Base-by-base conservation (phyloP, 1,140 invertebrate genomes). In the Meloidogyne chitwoodi region DNA sequence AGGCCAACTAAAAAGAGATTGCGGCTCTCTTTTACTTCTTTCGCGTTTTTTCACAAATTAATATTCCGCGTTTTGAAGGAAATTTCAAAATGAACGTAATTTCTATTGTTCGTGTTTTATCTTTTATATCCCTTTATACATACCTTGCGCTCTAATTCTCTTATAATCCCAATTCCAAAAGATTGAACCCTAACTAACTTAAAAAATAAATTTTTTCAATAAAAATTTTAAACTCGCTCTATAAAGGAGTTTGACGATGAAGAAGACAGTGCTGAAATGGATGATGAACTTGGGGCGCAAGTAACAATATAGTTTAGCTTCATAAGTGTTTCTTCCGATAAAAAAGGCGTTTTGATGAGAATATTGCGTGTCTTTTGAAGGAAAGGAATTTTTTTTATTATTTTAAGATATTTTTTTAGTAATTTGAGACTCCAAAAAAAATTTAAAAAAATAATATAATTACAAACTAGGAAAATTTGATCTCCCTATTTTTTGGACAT, bases 261-360 rank as follows among this genome's bases (percentile, higher is more conserved):
- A 12, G 24, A 61, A 14, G 71, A 73, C 56, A 63, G 56, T 63
- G 71, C 56, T 4, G 71, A 73, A 61, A 73, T 73, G 34, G 71
- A 73, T 34, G 71, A 73, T 64, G 71, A 73, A 63, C 56, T 73
- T 31, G 71, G 71, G 10, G 71, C 71, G n/a, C 71, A 73, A 73
- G 71, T 73, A 4, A 73, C 71, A 19, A 73, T 73, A 63, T 73
- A 31, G 22, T 19, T 6, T 44, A n/a, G 10, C 16, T 56, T 41
- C 14, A 16, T 19, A 0, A 6, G 29, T 48, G 8, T 48, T 12
- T 24, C 67, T 16, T 11, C n/a, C 24, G 24, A 68, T 68, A 19
- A 8, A 12, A 27, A 69, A n/a, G 24, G 34, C 31, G 68, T 70
- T 16, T 26, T 44, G 44, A 8, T 27, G n/a, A 10, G 22, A n/a